Base-by-base conservation (phyloP, 2,888 invertebrate genomes). In the Sclerodermus sp. region DNA sequence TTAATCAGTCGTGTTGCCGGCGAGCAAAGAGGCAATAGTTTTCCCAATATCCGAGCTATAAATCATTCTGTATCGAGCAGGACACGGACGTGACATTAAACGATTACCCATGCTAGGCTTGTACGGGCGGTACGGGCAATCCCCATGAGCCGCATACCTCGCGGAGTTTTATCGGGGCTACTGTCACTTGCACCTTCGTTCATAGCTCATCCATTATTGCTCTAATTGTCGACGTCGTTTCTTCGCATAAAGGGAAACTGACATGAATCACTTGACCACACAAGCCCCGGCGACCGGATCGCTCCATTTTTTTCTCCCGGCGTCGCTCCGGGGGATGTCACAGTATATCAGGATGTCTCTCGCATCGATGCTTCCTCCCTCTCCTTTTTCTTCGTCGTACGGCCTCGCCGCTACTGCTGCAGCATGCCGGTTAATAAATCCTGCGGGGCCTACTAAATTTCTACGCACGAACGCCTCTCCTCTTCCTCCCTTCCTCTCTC, bases 41-140 rank as follows among this genome's bases (percentile, higher is more conserved):
- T 55, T 54, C 43, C 50, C 57, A 46, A 61, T 65, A 59, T 43
- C 40, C 37, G 41, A 18, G 40, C 55, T 42, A 59, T 64, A 53
- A 62, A 64, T 64, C 62, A 64, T 58, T 59, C 42, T 38, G 45
- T 47, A 57, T 54, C 56, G 49, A 16, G 47, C 31, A 49, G 54
- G 42, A 42, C 44, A 40, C 47, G 45, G 16, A 34, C 45, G 47
- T 55, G 51, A 57, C 58, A 57, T 58, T 61, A 62, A 61, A 62
- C 49, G 64, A 62, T 60, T 55, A 54, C 52, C 51, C 31, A 46
- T 43, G 46, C 48, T 39, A 51, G 23, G n/a, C n/a, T 23, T 5
- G 39, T 47, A 48, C 42, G 42, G 39, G 23, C 18, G 29, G 44
- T 8, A 43, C 41, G 18, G 40, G 43, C 29, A 23, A 57, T 55